Base-by-base conservation (phyloP, 64 coral and sea anemone species). In the Actinia tenebrosa region DNA sequence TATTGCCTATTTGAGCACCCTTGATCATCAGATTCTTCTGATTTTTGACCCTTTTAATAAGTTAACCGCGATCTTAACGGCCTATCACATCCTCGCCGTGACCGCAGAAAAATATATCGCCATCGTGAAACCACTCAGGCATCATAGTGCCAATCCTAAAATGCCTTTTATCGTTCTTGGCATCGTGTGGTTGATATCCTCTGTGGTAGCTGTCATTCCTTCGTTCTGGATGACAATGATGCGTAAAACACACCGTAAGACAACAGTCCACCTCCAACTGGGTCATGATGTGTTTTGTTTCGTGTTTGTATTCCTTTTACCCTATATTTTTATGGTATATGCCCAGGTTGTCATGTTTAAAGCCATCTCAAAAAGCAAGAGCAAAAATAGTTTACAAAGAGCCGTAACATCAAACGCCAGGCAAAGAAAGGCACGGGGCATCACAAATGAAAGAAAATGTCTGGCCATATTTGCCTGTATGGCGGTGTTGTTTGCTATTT, bases 21-120 rank as follows among this genome's bases (percentile, higher is more conserved):
- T 80, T 23, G n/a, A 17, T 69, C 56, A 14, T 22, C 26, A 5
- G 53, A 66, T 82, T 6, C 42, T 44, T 45, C 45, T 60, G 22
- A 64, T 50, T 50, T 86, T 58, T 47, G 20, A 2, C 18, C 56
- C 22, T 45, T 56, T 25, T 46, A 87, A 10, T 7, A 87, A 61
- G 2, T 45, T 87, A 11, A 62, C 86, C 6, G 77, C 84, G 3
- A 62, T 87, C 20, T 83, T 80, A n/a, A 80, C 77, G 15, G 58
- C 84, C 4, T 91, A 91, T 87, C 90, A 91, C 25, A 91, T 91
- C 19, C 85, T 91, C 3, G 60, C 75, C 43, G 71, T 91, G 11
- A 91, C 90, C 7, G 84, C 45, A 42, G 90, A 91, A 54, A 61
- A 86, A 5, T 87, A 91, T 78, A 63, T 87, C 59, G 60, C 84